Percentiles rank a stretch among this genome's conserved stretches.
phyloP scores from a whole-genome alignment of 2,113 vertebrate genomes.

The Forbesichthys agassizii region DNA sequence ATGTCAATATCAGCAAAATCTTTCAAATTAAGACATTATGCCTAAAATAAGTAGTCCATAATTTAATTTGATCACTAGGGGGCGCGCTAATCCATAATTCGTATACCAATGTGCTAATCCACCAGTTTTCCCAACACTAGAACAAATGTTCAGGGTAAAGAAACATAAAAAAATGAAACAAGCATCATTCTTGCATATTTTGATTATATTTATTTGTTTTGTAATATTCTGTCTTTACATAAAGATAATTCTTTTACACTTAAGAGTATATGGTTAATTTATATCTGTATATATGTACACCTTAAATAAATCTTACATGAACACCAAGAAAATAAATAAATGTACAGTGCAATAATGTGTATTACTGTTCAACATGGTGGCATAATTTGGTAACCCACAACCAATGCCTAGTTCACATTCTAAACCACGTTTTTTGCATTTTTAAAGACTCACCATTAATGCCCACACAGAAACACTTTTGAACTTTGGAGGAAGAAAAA shows the following conservation, averaged over 20 bases:
- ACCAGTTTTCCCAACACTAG: no score
- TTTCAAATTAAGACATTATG: no score
- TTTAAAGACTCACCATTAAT: slow-evolving; percentile 26
- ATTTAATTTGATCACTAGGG: no score
- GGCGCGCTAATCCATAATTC: no score
- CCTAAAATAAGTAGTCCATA: no score
- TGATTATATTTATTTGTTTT: slow-evolving; percentile 84
- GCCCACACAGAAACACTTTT: slow-evolving; percentile 21
- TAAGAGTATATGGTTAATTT: slow-evolving; percentile 78
- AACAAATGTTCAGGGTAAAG: neutral
- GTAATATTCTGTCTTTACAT: slow-evolving; percentile 83
- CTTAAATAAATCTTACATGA: slow-evolving; percentile 78
- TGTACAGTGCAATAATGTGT: slow-evolving; percentile 79
- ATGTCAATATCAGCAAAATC: no score
- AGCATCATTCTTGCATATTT: slow-evolving; percentile 58
- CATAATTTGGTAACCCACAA: slow-evolving; percentile 69
- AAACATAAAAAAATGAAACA: slow-evolving; percentile 9
- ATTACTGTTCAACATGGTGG: slow-evolving; percentile 63
- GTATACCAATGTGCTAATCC: no score
- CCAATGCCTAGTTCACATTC: slow-evolving; percentile 54
- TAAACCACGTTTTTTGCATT: slow-evolving; percentile 20
- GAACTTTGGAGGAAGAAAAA: slow-evolving; percentile 16
- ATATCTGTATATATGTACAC: slow-evolving; percentile 75
- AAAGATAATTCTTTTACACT: slow-evolving; percentile 79
- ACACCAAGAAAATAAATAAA: slow-evolving; percentile 78